Percentiles rank a stretch among this genome's conserved stretches.
phyloP scores from a whole-genome alignment of 2,113 vertebrate species.

The Microcebus ravelobensis region DNA sequence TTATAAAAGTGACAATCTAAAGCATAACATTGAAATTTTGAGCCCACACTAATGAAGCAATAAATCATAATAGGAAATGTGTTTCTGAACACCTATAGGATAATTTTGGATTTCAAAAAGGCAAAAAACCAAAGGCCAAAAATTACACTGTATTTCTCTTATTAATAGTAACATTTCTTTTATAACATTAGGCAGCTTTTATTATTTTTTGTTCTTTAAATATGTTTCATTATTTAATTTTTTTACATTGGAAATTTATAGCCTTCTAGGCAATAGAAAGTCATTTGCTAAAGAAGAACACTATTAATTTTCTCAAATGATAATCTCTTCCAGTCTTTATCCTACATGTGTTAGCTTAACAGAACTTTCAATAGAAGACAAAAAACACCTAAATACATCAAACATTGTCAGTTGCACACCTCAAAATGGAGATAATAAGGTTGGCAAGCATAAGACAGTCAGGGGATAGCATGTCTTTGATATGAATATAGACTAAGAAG shows the following conservation, averaged over 20 bases:
- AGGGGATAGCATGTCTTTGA: not conserved
- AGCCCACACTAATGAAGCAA: slow-evolving; percentile 18
- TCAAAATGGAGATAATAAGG: not conserved
- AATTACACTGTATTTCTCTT: not conserved
- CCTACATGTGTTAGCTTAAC: not conserved
- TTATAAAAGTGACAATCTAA: not conserved
- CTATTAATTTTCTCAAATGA: not conserved
- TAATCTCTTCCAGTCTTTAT: not conserved
- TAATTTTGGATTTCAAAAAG: slow-evolving; percentile 9
- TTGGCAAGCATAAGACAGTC: not conserved
- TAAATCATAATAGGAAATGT: slow-evolving; percentile 21
- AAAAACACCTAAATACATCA: not conserved
- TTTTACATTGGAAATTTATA: not conserved
- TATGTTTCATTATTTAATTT: not conserved
- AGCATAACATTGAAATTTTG: not conserved
- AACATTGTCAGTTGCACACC: not conserved
- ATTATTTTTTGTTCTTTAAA: not conserved
- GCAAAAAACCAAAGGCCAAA: not conserved
- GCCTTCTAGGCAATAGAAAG: not conserved
- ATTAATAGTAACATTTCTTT: not conserved
- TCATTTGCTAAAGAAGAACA: not conserved
- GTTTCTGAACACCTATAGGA: slow-evolving; percentile 8
- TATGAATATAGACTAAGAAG: not conserved
- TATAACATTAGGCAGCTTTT: not conserved
- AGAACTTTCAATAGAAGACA: not conserved